Percentiles rank a stretch among this genome's conserved stretches.
Evolutionary conservation across 2,888 invertebrate species (phyloP).

Genomic region (Conchocele bisecta): DNA sequence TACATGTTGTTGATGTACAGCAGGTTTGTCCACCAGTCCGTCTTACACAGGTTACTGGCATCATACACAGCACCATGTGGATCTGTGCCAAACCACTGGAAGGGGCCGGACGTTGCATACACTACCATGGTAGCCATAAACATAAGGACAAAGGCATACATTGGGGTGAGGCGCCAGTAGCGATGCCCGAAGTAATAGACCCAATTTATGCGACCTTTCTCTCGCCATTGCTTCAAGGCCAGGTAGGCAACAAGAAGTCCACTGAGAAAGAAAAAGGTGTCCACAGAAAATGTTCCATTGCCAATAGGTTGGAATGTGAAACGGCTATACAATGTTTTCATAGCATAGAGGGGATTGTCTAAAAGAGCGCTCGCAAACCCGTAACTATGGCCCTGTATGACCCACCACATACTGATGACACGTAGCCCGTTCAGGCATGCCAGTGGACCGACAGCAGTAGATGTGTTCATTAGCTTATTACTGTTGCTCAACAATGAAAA

Average conservation of each 20-base stretch:
- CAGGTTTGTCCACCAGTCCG: conserved; percentile 76
- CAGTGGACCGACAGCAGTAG: conserved; percentile 76
- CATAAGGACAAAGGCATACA: conserved; percentile 49
- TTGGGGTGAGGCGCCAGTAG: conserved; percentile 62
- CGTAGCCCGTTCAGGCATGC: conserved; percentile 89
- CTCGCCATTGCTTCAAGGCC: conserved; percentile 28
- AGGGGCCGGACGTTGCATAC: conserved; percentile 49
- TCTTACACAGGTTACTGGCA: conserved; percentile 48
- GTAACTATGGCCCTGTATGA: conserved; percentile 72
- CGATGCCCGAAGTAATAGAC: conserved; percentile 52
- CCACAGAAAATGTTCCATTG: conserved; percentile 75
- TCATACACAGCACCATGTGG: background rate
- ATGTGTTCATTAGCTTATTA: conserved; percentile 52
- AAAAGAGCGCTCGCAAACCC: conserved; percentile 22
- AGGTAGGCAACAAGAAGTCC: conserved; percentile 48
- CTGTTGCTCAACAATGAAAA: conserved; percentile 60
- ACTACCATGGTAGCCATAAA: conserved; percentile 33
- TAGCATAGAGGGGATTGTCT: conserved; percentile 41
- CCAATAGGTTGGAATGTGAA: conserved; percentile 68
- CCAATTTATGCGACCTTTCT: conserved; percentile 40
- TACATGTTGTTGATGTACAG: conserved; percentile 76
- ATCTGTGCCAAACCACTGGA: conserved; percentile 17
- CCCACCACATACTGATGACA: no score
- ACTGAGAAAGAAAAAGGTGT: conserved; percentile 75
- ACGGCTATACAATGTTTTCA: conserved; percentile 10